Base-by-base conservation (phyloP, 2,113 vertebrate genomes). In the Hydropotes inermis region DNA sequence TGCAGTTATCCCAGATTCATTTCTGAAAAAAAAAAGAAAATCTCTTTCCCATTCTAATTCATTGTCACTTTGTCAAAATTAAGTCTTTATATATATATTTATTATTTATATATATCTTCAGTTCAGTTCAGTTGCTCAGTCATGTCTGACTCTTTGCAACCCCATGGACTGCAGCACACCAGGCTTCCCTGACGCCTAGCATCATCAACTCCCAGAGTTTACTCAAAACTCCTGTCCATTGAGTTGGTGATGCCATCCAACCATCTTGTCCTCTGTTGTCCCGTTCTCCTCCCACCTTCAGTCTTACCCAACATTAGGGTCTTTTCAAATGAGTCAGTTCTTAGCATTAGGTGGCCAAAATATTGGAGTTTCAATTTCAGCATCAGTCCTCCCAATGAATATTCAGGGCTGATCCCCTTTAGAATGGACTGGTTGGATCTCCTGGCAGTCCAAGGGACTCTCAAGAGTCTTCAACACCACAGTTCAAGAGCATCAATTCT, bases 51-150 rank as follows among this genome's bases (percentile, higher is more conserved):
- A 21, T 45, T 88, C 30, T 30, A 84, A 13, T 16, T 55, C 47
- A 33, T 23, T 64, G 28, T 64, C 6, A 45, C 52, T 55, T 54
- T 88, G 27, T 45, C 27, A 81, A 45, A 92, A 47, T 47, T 78
- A 78, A 78, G 4, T 47, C 61, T 67, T 7, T 67, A 4, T 67
- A 0, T 67, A 5, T n/a, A 64, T 17, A 64, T 61, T 61, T 61
- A 61, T 61, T 57, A 16, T 33, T 33, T n/a, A 33, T 64, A 64
- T n/a, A 17, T 64, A 64, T 64, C 61, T 64, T 67, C 61, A 67
- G 61, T n/a, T 67, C 61, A 67, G 7, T 67, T n/a, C 15, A 17
- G 7, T 64, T 1, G 0, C 16, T n/a, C 61, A 67, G 33, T 67
- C 33, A n/a, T 19, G 33, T 67, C 61, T 2, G 8, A n/a, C 33